phyloP scores from a whole-genome alignment of 2,797 vertebrate genomes.

The Simalia tracyae region DNA sequence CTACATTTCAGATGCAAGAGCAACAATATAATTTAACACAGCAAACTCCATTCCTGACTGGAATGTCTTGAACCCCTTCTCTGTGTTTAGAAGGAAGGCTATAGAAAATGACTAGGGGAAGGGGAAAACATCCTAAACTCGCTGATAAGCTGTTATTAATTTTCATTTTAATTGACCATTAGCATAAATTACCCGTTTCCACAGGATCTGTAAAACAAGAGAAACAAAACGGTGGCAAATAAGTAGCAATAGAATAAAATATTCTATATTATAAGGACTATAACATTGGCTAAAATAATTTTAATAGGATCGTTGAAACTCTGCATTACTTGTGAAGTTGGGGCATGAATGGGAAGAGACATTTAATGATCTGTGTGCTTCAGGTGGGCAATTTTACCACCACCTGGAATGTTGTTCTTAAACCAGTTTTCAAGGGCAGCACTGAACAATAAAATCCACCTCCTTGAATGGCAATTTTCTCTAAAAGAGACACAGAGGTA shows the following conservation, averaged over 20 bases:
- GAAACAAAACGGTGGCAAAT: background rate
- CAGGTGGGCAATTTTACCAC: background rate
- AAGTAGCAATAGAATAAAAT: background rate
- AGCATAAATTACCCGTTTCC: background rate
- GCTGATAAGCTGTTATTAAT: background rate
- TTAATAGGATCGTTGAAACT: background rate
- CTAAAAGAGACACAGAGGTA: background rate
- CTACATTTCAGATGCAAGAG: background rate
- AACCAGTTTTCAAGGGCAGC: background rate
- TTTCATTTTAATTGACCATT: slow-evolving; percentile 11
- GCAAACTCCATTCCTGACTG: background rate
- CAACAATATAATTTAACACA: background rate
- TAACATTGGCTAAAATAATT: background rate
- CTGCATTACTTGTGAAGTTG: background rate
- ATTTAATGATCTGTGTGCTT: background rate
- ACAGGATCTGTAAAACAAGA: slow-evolving; percentile 5
- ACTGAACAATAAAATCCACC: background rate
- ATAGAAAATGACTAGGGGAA: background rate
- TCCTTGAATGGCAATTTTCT: background rate
- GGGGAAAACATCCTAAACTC: background rate
- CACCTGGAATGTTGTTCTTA: background rate
- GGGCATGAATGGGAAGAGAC: background rate
- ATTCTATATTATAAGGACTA: background rate
- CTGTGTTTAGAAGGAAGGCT: background rate
- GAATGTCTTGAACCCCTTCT: background rate